phyloP scores from a whole-genome alignment of 2,113 vertebrate genomes.

The Coptodon rendalli region DNA sequence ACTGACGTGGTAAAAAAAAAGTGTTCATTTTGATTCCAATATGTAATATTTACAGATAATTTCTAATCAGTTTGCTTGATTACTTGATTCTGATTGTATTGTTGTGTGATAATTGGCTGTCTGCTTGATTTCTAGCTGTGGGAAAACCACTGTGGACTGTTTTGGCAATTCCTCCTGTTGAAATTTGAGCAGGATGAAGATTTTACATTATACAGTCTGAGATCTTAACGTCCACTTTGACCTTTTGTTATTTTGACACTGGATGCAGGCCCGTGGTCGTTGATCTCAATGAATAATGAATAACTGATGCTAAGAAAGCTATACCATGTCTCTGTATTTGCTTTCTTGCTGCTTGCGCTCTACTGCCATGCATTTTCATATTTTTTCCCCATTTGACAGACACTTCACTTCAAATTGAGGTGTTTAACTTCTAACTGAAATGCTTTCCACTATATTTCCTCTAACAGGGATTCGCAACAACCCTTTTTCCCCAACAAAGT shows the following conservation, averaged over 20 bases:
- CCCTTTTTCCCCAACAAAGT: background rate
- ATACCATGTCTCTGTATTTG: background rate
- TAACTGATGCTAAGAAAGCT: conserved; percentile 5
- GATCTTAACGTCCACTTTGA: background rate
- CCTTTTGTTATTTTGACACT: conserved; percentile 9
- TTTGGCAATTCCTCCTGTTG: background rate
- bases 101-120: background rate
- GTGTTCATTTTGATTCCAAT: background rate
- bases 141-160: background rate
- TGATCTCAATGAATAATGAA: conserved; percentile 31
- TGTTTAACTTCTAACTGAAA: background rate
- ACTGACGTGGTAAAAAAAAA: background rate
- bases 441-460: background rate
- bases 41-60: background rate
- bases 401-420: background rate
- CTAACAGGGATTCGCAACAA: background rate
- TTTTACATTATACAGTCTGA: background rate
- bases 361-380: background rate
- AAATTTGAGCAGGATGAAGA: background rate
- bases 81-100: background rate
- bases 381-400: background rate
- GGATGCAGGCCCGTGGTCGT: background rate
- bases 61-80: background rate
- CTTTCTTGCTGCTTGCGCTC: background rate
- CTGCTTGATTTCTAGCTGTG: background rate